These are phyloP conservation scores for Plestiodon gilberti DNA, from an alignment of 2,113 vertebrate genomes.

Conservation along the genomic window DNA sequence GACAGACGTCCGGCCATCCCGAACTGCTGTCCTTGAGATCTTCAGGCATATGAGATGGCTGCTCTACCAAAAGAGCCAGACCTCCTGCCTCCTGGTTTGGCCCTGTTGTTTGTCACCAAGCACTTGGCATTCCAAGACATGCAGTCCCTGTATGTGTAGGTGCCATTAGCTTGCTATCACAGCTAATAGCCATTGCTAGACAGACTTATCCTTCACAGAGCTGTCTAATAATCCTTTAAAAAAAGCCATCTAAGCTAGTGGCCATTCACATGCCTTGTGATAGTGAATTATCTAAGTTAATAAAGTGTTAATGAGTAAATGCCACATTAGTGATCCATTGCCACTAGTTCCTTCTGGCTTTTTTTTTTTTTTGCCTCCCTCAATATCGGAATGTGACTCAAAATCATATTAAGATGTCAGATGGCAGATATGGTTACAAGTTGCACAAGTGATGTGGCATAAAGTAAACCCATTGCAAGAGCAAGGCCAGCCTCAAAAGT, in stretches of 20 bases:
- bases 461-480: neutral
- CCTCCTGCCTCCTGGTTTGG: no score
- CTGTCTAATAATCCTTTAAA: neutral
- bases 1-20: no score
- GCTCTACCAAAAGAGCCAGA: no score
- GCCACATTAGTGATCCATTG: neutral
- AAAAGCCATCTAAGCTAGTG: neutral
- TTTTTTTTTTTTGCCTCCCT: constrained; percentile 5
- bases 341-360: neutral
- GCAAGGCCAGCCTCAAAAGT: neutral
- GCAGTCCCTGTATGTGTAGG: neutral
- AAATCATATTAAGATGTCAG: neutral
- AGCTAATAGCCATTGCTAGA: neutral
- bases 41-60: no score
- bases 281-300: neutral
- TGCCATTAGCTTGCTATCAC: neutral
- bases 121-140: neutral
- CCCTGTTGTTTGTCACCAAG: neutral
- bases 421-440: constrained; percentile 5
- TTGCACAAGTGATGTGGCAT: neutral
- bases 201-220: neutral
- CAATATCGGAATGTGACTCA: neutral
- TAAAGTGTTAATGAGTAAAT: neutral
- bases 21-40: no score
- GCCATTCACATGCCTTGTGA: neutral